Percentiles rank a stretch among this genome's conserved stretches.
Evolutionary conservation across 2,888 invertebrate species (phyloP).

Genomic region (Asteroscopus sphinx): DNA sequence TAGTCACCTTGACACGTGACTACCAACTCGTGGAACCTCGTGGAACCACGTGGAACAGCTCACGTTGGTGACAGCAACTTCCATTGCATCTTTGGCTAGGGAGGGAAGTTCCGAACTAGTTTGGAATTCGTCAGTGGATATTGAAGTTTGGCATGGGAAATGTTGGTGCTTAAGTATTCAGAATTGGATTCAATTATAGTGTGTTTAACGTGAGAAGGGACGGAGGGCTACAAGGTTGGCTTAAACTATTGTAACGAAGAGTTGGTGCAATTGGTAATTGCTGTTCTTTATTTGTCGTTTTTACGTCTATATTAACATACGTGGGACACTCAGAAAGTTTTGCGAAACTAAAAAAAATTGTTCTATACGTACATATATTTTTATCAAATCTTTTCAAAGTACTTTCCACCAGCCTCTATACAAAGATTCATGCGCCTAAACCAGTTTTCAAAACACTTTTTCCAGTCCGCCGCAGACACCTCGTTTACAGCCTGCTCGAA

Average conservation of each 20-base stretch:
- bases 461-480: too few species aligned
- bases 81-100: background rate
- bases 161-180: constrained; percentile 8
- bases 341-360: too few species aligned
- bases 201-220: constrained; percentile 15
- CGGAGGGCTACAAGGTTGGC: constrained; percentile 15
- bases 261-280: constrained; percentile 8
- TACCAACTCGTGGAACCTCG: constrained; percentile 29
- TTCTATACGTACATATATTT: too few species aligned
- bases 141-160: background rate
- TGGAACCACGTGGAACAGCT: constrained; percentile 10
- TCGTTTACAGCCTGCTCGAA: too few species aligned
- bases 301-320: too few species aligned
- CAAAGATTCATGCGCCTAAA: too few species aligned
- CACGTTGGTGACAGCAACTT: background rate
- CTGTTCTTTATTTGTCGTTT: background rate
- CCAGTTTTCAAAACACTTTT: too few species aligned
- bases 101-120: background rate
- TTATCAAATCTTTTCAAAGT: too few species aligned
- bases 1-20: constrained; percentile 48
- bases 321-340: too few species aligned
- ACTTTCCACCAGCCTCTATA: too few species aligned
- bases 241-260: constrained; percentile 10
- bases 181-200: constrained; percentile 18
- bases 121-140: background rate